Percentiles rank a stretch among this genome's conserved stretches.
These are phyloP conservation scores for Eupithecia abbreviata DNA, from an alignment of 2,888 invertebrate species.

Conservation along the genomic window DNA sequence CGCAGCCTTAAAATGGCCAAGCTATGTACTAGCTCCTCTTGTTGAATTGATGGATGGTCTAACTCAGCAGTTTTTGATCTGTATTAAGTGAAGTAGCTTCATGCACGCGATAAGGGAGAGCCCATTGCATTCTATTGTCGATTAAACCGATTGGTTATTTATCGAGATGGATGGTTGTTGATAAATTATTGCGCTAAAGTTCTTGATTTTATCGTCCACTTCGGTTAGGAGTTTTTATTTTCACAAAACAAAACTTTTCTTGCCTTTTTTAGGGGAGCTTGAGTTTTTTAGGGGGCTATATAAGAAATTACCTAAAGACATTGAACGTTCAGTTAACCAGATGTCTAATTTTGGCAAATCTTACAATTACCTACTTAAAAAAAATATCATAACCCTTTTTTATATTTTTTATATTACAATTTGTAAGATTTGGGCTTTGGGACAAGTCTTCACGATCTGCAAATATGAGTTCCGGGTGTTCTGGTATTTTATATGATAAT, in stretches of 20 bases:
- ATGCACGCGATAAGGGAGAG: slow-evolving; percentile 59
- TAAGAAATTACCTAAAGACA: no score
- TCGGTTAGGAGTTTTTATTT: neutral
- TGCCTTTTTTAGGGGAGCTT: no score
- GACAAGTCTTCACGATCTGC: no score
- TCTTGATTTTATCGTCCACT: neutral
- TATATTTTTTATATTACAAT: no score
- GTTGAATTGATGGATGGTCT: slow-evolving; percentile 77
- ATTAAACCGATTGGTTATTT: slow-evolving; percentile 32
- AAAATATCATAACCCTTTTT: no score
- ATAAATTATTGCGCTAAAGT: slow-evolving; percentile 13
- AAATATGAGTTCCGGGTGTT: no score
- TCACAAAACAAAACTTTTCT: neutral
- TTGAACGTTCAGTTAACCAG: no score
- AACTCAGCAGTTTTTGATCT: slow-evolving; percentile 79
- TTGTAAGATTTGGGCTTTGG: no score
- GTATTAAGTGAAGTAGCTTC: slow-evolving; percentile 71
- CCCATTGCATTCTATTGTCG: slow-evolving; percentile 50
- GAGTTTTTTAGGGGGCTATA: no score
- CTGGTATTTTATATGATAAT: no score
- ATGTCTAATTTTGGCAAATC: no score
- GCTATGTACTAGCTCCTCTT: slow-evolving; percentile 57
- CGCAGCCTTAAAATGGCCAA: slow-evolving; percentile 48
- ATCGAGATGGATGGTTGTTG: slow-evolving; percentile 17
- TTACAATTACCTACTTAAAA: no score